Evolutionary conservation across 2,888 invertebrate genomes (phyloP).

Genomic region (Epsilonema sp.): DNA sequence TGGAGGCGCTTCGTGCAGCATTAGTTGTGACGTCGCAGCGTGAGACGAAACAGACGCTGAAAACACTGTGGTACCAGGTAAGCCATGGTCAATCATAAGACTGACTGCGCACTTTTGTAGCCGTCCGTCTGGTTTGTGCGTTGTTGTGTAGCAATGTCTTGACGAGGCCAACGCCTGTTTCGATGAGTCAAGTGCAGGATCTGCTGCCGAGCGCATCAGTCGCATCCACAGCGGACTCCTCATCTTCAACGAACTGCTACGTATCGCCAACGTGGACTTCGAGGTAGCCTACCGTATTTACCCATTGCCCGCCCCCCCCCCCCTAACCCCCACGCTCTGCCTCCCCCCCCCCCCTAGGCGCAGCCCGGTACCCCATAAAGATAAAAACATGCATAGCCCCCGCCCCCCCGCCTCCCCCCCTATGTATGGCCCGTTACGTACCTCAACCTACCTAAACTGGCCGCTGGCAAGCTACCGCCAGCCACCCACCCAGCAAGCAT

Average conservation of each 20-base stretch:
- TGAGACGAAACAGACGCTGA: conserved; percentile 73
- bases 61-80: conserved; percentile 54
- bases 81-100: background rate
- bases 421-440: no score
- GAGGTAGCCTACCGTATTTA: conserved; percentile 17
- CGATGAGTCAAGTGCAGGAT: conserved; percentile 1
- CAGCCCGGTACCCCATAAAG: no score
- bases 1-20: conserved; percentile 79
- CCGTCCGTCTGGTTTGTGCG: background rate
- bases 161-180: conserved; percentile 52
- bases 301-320: no score
- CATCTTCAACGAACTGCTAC: conserved; percentile 73
- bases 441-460: no score
- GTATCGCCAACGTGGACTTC: conserved; percentile 31
- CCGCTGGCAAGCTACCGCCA: no score
- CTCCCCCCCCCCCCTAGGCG: no score
- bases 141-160: conserved; percentile 54
- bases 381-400: no score
- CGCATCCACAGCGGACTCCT: conserved; percentile 74
- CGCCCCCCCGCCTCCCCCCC: no score
- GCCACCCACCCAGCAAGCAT: no score
- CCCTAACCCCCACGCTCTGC: no score
- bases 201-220: conserved; percentile 45
- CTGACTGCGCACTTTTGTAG: background rate
- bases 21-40: conserved; percentile 81